phyloP scores from a whole-genome alignment of 2,797 vertebrate species.

The Distichodus sexfasciatus region DNA sequence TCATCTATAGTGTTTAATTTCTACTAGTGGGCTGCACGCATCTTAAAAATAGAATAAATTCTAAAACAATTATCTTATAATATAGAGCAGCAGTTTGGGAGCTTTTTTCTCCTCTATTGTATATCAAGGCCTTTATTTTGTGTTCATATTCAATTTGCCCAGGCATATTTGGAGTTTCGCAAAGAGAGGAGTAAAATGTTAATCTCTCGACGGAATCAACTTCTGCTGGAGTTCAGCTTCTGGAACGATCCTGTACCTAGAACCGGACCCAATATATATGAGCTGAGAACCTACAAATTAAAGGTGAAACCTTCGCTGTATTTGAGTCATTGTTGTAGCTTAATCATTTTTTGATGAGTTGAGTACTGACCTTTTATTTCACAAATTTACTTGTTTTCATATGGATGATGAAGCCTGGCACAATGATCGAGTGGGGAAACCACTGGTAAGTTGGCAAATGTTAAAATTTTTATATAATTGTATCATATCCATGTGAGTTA shows the following conservation, averaged over 20 bases:
- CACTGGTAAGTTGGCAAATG: slow-evolving; percentile 83
- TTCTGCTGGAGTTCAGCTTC: slow-evolving; percentile 96
- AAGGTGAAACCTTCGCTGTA: too few species aligned
- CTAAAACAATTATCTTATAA: too few species aligned
- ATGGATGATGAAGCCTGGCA: slow-evolving; percentile 80
- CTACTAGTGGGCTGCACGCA: too few species aligned
- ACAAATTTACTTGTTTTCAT: slow-evolving; percentile 56
- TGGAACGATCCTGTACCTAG: slow-evolving; percentile 93
- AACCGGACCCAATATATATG: slow-evolving; percentile 89
- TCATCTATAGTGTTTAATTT: too few species aligned
- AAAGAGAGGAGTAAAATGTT: slow-evolving; percentile 91
- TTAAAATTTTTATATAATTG: background rate
- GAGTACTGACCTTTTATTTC: background rate
- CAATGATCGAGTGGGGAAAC: slow-evolving; percentile 98
- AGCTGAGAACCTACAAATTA: slow-evolving; percentile 88
- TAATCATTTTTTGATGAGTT: background rate
- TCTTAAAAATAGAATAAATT: too few species aligned
- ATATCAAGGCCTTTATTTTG: too few species aligned
- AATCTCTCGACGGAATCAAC: slow-evolving; percentile 87
- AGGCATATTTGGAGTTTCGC: slow-evolving; percentile 90
- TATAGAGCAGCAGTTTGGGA: too few species aligned
- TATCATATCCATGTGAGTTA: background rate
- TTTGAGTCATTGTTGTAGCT: too few species aligned
- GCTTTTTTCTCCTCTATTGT: too few species aligned
- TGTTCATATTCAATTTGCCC: background rate